Base-by-base conservation (phyloP, 1,140 invertebrate genomes). In the Hermetia illucens region DNA sequence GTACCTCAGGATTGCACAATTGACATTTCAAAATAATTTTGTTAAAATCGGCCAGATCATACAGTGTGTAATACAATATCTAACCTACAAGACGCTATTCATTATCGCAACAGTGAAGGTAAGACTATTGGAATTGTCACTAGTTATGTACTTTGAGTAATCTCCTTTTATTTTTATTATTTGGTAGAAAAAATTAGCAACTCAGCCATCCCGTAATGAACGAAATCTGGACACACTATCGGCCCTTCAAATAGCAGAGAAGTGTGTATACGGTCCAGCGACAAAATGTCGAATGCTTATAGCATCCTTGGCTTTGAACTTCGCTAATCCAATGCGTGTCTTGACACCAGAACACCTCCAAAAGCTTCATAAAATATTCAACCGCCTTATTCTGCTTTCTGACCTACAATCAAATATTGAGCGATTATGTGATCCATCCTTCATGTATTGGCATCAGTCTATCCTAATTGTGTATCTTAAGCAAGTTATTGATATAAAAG, bases 401-500 rank as follows among this genome's bases (percentile, higher is more conserved):
- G 69, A 72, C 51, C 65, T 81, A 25, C 60, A 71, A 35, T 54
- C 66, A 44, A 68, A 66, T 53, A 51, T 87, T 37, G 56, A 71
- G 25, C 53, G 61, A 39, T 67, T 75, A 16, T 80, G 75, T 52
- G 71, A 85, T 55, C 79, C 79, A 47, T 77, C 76, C 25, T 82
- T 82, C 62, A 54, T 89, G n/a, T 81, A 83, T 54, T 87, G 82
- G 75, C 83, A 89, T 65, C 70, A 77, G 50, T 74, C 78, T 42
- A 67, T 89, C 34, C 63, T 86, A 25, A 74, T 78, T 5, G 71
- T 81, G 20, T 90, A 89, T 63, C 74, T 88, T 50, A 66, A 75
- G 22, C 46, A 47, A 24, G 22, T 42, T 21, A 24, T 43, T 5
- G 43, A 45, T 4, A 38, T 27, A 17, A 41, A 29, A 29, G n/a